phyloP scores from a whole-genome alignment of 2,797 vertebrate species.

The Typhlichthys eigenmanni region DNA sequence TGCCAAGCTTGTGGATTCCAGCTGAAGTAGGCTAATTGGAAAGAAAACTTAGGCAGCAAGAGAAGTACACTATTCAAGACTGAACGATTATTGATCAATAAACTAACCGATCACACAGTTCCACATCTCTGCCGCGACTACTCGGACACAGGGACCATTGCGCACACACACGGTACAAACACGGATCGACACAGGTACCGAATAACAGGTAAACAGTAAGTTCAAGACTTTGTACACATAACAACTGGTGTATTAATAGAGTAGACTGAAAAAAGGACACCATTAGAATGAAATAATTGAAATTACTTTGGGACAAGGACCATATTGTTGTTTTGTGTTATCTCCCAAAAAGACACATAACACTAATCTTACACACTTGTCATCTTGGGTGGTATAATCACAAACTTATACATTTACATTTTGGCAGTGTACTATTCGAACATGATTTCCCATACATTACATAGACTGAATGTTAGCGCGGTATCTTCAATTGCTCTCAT shows the following conservation, averaged over 20 bases:
- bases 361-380: constrained; percentile 7
- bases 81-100: constrained; percentile 46
- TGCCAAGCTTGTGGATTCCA: constrained; percentile 58
- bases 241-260: constrained; percentile 37
- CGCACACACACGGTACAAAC: constrained; percentile 38
- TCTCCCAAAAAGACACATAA: constrained; percentile 10
- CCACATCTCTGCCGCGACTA: constrained; percentile 3
- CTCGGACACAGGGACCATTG: constrained; percentile 49
- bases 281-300: constrained; percentile 29
- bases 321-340: constrained; percentile 26
- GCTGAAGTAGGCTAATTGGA: constrained; percentile 39
- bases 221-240: constrained; percentile 36
- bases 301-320: constrained; percentile 28
- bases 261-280: constrained; percentile 8
- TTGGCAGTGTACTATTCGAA: too few relatives aligned
- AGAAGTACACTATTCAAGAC: constrained; percentile 52
- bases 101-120: constrained; percentile 47
- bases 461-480: too few relatives aligned
- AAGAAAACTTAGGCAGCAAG: constrained; percentile 7
- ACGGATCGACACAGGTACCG: constrained; percentile 48
- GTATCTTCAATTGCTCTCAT: too few relatives aligned
- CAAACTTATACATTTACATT: background rate
- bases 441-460: too few relatives aligned
- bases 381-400: constrained; percentile 3
- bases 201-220: constrained; percentile 38